Conservation (phyloP, 2,113 vertebrate species). For the Burhinus oedicnemus region DNA sequence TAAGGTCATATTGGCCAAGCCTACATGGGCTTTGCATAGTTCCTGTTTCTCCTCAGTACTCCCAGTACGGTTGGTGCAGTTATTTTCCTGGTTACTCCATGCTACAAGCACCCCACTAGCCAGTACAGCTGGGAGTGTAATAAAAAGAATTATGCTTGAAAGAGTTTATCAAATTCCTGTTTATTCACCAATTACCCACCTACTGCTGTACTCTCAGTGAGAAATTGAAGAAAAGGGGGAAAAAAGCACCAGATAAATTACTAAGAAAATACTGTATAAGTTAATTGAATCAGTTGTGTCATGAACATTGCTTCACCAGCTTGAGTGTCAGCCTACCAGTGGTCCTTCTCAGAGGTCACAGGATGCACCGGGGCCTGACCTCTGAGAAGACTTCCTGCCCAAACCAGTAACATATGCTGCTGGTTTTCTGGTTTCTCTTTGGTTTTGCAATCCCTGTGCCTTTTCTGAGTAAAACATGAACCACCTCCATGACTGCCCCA, state of each 20-base stretch:
- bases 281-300: neutral
- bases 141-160: neutral
- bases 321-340: neutral
- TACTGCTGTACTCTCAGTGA: neutral
- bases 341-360: neutral
- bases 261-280: neutral
- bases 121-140: neutral
- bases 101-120: neutral
- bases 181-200: neutral
- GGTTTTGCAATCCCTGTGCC: neutral
- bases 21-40: neutral
- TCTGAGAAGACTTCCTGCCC: neutral
- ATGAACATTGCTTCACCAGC: neutral
- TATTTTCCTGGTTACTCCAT: neutral
- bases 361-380: neutral
- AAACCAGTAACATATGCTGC: neutral
- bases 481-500: fast-evolving
- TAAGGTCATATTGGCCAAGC: neutral
- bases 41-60: neutral
- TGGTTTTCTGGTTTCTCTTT: neutral
- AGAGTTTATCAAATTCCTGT: neutral
- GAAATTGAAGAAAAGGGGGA: neutral
- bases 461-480: neutral
- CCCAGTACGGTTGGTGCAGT: neutral
- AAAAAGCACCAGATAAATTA: neutral